phyloP scores from a whole-genome alignment of 2,113 vertebrate species.

The Casuarius casuarius region DNA sequence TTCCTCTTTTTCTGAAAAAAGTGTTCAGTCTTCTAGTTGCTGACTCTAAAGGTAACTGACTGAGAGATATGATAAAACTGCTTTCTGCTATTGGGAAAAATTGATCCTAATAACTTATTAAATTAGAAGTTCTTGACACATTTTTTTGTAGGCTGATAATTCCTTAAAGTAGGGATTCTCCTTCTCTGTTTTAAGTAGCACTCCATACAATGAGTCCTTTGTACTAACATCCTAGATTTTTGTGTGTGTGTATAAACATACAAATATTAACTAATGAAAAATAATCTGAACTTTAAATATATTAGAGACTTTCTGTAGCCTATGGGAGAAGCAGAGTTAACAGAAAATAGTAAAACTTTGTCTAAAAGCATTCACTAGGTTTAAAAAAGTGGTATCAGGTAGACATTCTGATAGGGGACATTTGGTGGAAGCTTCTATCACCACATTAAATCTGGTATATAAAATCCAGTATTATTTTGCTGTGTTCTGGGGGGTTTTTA shows the following conservation, averaged over 20 bases:
- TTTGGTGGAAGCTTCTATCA: background rate
- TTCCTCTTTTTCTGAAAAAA: background rate
- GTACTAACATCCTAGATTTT: background rate
- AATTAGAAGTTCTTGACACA: background rate
- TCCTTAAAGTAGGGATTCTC: background rate
- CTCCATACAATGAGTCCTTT: fast-evolving
- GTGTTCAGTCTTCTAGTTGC: background rate
- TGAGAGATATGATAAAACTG: background rate
- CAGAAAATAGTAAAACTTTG: background rate
- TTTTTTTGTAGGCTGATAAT: background rate
- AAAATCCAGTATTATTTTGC: background rate
- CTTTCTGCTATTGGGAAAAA: background rate
- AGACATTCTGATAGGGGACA: background rate
- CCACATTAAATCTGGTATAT: background rate
- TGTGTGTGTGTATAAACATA: fast-evolving
- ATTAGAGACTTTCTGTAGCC: background rate
- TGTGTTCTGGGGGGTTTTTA: background rate
- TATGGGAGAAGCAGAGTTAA: background rate
- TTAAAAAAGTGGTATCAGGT: background rate
- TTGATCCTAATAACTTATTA: background rate
- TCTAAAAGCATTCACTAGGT: background rate
- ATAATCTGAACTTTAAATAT: background rate
- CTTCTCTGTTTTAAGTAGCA: background rate
- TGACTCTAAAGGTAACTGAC: background rate
- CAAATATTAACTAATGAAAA: background rate